phyloP scores from a whole-genome alignment of 2,113 vertebrate genomes.

The Steatornis caripensis region DNA sequence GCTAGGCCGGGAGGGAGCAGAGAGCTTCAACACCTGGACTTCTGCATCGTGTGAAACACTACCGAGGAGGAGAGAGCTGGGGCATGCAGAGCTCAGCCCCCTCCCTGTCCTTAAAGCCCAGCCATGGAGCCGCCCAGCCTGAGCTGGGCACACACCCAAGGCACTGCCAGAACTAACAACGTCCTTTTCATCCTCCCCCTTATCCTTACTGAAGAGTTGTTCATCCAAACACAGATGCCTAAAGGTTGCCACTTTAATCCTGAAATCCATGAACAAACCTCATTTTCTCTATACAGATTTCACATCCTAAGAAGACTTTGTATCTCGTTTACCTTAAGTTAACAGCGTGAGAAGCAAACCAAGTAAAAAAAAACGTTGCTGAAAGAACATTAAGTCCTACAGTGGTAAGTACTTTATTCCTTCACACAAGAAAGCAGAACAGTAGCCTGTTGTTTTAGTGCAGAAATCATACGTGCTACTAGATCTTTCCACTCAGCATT shows the following conservation, averaged over 20 bases:
- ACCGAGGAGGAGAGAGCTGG: not conserved
- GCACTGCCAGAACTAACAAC: not conserved
- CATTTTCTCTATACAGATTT: not conserved
- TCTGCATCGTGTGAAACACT: fast-evolving
- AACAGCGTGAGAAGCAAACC: not conserved
- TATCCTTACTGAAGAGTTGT: not conserved
- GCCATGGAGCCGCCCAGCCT: fast-evolving
- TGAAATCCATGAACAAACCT: not conserved
- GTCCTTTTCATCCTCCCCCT: not conserved
- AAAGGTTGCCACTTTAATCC: not conserved
- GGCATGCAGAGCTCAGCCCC: not conserved
- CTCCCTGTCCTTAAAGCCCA: not conserved
- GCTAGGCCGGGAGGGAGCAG: not conserved
- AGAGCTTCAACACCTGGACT: not conserved
- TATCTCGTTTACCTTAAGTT: not conserved
- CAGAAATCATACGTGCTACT: not conserved
- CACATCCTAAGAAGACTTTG: not conserved
- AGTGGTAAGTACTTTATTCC: not conserved
- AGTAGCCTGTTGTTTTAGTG: not conserved
- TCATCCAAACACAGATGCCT: not conserved
- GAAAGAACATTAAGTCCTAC: not conserved
- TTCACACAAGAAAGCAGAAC: not conserved
- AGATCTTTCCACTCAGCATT: not conserved
- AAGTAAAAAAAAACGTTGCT: not conserved
- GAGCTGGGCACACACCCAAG: not conserved